phyloP scores from a whole-genome alignment of 2,888 invertebrate species.

The Phengaris arion region DNA sequence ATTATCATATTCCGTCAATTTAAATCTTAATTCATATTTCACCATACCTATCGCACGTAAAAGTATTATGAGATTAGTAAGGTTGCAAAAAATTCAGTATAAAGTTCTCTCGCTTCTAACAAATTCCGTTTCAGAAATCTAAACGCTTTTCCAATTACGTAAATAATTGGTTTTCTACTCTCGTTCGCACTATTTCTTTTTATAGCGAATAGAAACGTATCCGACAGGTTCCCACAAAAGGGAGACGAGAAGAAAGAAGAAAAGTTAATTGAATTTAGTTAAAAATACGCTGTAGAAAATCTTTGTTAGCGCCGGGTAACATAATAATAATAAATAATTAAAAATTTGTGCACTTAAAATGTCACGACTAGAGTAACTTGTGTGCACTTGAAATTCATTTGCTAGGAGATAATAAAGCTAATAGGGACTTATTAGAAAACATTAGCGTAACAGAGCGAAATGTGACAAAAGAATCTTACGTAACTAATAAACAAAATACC shows the following conservation, averaged over 20 bases:
- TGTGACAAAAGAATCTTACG: background rate
- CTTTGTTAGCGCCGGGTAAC: background rate
- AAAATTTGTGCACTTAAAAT: background rate
- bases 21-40: no score
- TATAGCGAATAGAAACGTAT: slow-evolving; percentile 4
- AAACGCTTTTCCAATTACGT: slow-evolving; percentile 3
- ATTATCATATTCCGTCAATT: no score
- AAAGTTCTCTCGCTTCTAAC: background rate
- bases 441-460: slow-evolving; percentile 6
- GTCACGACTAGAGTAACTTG: background rate
- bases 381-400: background rate
- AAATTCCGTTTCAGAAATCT: background rate
- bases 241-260: background rate
- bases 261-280: slow-evolving; percentile 1
- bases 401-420: background rate
- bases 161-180: background rate
- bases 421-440: slow-evolving; percentile 9
- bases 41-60: no score
- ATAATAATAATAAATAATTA: no score
- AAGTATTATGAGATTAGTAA: no score
- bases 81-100: no score
- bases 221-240: background rate
- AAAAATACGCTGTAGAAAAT: background rate
- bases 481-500: background rate
- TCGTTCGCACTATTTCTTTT: background rate